phyloP scores from a whole-genome alignment of 2,113 vertebrate genomes.

The Athene cunicularia region DNA sequence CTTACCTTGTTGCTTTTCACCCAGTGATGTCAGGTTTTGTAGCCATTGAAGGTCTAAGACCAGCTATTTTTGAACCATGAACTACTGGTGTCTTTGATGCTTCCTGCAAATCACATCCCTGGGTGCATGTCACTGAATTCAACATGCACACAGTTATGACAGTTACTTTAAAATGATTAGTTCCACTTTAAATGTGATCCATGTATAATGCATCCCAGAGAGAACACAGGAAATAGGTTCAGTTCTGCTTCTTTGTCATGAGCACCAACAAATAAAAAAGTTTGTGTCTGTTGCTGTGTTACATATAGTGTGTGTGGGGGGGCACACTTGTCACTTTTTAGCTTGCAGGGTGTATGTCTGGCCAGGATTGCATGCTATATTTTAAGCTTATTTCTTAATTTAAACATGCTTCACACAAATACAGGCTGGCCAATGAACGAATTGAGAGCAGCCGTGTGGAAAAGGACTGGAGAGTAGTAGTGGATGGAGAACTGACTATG shows the following conservation, averaged over 20 bases:
- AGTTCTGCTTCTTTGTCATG: neutral
- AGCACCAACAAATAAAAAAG: neutral
- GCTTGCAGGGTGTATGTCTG: neutral
- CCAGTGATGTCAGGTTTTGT: neutral
- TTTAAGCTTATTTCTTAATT: neutral
- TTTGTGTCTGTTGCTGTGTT: neutral
- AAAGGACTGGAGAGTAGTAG: too few species aligned
- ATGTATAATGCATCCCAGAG: neutral
- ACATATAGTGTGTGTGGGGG: rapidly evolving
- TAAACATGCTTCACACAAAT: neutral
- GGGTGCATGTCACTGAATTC: neutral
- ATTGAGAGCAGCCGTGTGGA: too few species aligned
- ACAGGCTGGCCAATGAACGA: too few species aligned
- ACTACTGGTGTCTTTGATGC: neutral
- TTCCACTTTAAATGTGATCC: conserved; percentile 10
- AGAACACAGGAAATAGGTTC: neutral
- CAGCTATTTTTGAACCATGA: conserved; percentile 36
- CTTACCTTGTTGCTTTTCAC: conserved; percentile 8
- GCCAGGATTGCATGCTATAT: neutral
- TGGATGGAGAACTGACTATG: too few species aligned
- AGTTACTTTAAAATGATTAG: conserved; percentile 20
- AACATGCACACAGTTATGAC: neutral
- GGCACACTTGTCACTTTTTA: neutral
- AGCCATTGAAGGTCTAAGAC: neutral
- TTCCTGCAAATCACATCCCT: neutral